These are phyloP conservation scores for Phalacrocorax carbo DNA, from an alignment of 2,113 vertebrate genomes.

Conservation along the genomic window DNA sequence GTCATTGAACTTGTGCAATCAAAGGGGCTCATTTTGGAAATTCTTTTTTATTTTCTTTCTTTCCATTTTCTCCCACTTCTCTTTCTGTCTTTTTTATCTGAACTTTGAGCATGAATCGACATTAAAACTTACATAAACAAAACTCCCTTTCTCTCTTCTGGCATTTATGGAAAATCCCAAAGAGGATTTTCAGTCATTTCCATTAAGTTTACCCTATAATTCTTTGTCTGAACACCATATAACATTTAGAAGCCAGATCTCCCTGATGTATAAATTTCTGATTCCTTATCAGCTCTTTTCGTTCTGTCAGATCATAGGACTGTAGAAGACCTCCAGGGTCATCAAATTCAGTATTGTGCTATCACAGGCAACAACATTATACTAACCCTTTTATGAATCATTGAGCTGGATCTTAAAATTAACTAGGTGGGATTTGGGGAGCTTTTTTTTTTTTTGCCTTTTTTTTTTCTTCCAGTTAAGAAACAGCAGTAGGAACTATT, in stretches of 20 bases:
- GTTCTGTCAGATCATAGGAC: neutral
- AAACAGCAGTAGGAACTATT: neutral
- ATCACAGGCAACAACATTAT: neutral
- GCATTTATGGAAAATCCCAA: neutral
- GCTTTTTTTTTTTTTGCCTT: neutral
- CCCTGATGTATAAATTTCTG: neutral
- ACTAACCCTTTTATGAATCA: neutral
- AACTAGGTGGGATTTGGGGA: neutral
- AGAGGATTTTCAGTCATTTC: neutral
- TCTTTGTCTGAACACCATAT: neutral
- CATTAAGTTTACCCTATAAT: neutral
- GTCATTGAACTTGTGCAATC: neutral
- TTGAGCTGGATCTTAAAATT: slow-evolving; percentile 15
- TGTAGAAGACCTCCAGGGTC: neutral
- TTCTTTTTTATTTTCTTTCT: neutral
- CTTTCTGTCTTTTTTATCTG: neutral
- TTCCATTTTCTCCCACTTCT: neutral
- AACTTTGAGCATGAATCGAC: neutral
- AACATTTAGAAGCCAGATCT: neutral
- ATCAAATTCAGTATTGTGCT: neutral
- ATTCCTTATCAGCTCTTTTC: slow-evolving; percentile 9
- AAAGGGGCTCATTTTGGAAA: slow-evolving; percentile 10
- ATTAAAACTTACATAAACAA: neutral
- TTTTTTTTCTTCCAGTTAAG: neutral
- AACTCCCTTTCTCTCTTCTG: neutral